These are phyloP conservation scores for Nannobrachium achirus DNA, from an alignment of 2,113 vertebrate genomes.

Conservation along the genomic window DNA sequence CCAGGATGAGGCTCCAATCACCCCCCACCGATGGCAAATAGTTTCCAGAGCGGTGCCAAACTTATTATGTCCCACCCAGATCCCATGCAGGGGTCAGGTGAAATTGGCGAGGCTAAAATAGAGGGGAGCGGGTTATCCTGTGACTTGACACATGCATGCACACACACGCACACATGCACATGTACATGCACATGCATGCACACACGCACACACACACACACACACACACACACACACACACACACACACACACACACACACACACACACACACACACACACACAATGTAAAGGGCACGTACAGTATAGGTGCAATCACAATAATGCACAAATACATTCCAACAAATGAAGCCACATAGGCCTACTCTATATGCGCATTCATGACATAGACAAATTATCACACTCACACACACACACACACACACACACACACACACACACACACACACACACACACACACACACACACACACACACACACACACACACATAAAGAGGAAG, in stretches of 20 bases:
- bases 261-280: no score
- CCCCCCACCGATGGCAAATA: slow-evolving; percentile 77
- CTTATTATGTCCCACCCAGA: slow-evolving; percentile 70
- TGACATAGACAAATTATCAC: not conserved
- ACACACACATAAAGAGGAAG: slow-evolving; percentile 40
- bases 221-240: not conserved
- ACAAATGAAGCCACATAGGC: slow-evolving; percentile 34
- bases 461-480: not conserved
- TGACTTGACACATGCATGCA: slow-evolving; percentile 36
- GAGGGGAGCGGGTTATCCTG: slow-evolving; percentile 42
- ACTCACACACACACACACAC: not conserved
- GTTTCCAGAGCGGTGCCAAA: slow-evolving; percentile 79
- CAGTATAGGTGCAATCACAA: slow-evolving; percentile 30
- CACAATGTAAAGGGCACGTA: no score
- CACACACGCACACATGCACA: slow-evolving; percentile 12
- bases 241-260: not conserved
- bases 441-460: not conserved
- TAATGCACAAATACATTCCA: slow-evolving; percentile 29
- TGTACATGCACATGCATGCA: slow-evolving; percentile 1
- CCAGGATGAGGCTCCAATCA: slow-evolving; percentile 71
- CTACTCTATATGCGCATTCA: slow-evolving; percentile 15
- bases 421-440: slow-evolving; percentile 32
- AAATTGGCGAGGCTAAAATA: slow-evolving; percentile 63
- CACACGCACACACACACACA: not conserved
- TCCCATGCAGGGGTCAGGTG: slow-evolving; percentile 66